Evolutionary conservation across 2,888 invertebrate species (phyloP).

Genomic region (Pollenia amentaria): DNA sequence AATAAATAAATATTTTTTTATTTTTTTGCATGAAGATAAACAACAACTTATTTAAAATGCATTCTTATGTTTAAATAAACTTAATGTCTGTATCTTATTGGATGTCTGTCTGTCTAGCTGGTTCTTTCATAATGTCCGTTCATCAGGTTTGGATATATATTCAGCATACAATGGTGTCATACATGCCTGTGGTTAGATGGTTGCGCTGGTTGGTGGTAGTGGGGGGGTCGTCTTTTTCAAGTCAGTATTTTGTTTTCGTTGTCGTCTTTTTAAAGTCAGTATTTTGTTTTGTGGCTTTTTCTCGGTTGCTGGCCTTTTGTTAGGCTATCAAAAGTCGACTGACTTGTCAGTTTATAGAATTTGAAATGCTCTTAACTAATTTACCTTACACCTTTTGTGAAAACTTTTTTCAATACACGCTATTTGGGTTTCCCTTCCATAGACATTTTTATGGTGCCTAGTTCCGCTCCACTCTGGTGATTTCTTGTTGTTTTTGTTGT

Average conservation of each 20-base stretch:
- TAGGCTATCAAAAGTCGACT: constrained; percentile 35
- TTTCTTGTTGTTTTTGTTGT: background rate
- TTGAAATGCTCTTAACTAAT: constrained; percentile 68
- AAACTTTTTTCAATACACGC: background rate
- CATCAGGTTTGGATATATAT: background rate
- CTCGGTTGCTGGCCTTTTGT: constrained; percentile 24
- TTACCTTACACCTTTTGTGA: constrained; percentile 62
- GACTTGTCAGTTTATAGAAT: constrained; percentile 68
- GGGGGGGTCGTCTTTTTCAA: background rate
- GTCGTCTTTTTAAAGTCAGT: background rate
- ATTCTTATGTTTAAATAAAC: constrained; percentile 57
- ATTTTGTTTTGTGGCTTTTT: constrained; percentile 3
- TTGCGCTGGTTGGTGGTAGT: constrained; percentile 23
- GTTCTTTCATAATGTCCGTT: constrained; percentile 43
- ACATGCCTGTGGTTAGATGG: background rate
- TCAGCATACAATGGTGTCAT: constrained; percentile 19
- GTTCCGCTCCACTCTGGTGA: constrained; percentile 47
- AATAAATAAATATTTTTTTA: constrained; percentile 2
- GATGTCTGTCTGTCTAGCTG: background rate
- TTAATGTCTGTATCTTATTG: constrained; percentile 57
- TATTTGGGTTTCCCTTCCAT: constrained; percentile 13
- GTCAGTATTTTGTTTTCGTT: background rate
- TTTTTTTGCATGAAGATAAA: constrained; percentile 48
- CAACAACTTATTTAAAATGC: constrained; percentile 69
- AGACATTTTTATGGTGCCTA: background rate